These are phyloP conservation scores for Sarcophaga peregrina DNA, from an alignment of 1,140 invertebrate genomes.

Conservation along the genomic window DNA sequence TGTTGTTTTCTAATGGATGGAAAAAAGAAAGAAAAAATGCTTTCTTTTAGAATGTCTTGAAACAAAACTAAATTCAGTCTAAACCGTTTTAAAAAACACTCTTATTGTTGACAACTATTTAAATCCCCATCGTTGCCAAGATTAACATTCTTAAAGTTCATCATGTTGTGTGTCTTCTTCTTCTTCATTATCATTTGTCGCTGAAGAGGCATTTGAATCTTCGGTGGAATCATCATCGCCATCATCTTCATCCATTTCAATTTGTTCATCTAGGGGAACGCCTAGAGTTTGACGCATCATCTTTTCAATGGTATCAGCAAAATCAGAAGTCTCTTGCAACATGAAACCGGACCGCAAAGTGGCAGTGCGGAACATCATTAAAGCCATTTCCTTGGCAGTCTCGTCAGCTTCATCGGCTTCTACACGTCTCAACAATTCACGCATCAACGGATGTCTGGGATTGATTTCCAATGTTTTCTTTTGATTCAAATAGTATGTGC, in stretches of 20 bases:
- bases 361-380: constrained; percentile 93
- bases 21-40: constrained; percentile 21
- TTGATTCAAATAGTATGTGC: constrained; percentile 91
- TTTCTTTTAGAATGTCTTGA: constrained; percentile 21
- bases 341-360: constrained; percentile 90
- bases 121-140: not conserved
- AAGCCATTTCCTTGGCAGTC: constrained; percentile 86
- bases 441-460: constrained; percentile 94
- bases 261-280: constrained; percentile 80
- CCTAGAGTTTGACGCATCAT: constrained; percentile 86
- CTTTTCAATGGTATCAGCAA: constrained; percentile 88
- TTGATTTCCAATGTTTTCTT: constrained; percentile 99
- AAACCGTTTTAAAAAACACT: constrained; percentile 26
- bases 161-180: constrained; percentile 61
- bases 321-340: constrained; percentile 86
- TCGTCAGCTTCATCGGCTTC: constrained; percentile 83
- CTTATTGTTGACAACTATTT: constrained; percentile 44
- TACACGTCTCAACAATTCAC: constrained; percentile 87
- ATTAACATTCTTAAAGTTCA: constrained; percentile 54
- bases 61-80: constrained; percentile 45
- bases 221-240: constrained; percentile 62
- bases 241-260: constrained; percentile 69
- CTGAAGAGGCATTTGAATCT: constrained; percentile 50
- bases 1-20: not conserved
- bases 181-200: constrained; percentile 55